A percentile compares a stretch with the other conserved stretches of the same genome.
Evolutionary conservation across 2,797 vertebrate genomes (phyloP).

Genomic region (Smutsia temminckii): DNA sequence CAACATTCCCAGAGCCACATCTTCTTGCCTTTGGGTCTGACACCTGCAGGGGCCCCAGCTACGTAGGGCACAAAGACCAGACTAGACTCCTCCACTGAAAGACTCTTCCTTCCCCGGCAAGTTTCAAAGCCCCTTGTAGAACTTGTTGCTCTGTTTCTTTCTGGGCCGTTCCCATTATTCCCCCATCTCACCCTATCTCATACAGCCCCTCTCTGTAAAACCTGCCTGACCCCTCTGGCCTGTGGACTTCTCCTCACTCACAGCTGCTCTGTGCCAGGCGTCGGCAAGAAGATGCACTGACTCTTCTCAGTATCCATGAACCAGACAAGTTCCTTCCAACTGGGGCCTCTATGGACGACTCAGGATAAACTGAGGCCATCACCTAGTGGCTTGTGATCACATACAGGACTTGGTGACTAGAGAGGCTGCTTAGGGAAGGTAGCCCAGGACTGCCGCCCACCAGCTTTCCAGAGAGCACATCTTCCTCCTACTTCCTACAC

Average conservation of each 20-base stretch:
- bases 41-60: background rate
- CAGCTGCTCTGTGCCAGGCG: background rate
- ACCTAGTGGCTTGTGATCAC: accelerated
- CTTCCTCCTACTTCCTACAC: background rate
- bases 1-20: background rate
- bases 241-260: background rate
- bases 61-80: background rate
- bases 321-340: background rate
- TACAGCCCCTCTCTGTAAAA: background rate
- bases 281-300: background rate
- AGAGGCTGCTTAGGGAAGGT: background rate
- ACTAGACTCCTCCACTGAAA: background rate
- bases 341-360: background rate
- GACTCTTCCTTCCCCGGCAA: background rate
- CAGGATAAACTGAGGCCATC: background rate
- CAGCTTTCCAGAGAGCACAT: background rate
- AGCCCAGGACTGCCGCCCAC: background rate
- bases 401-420: background rate
- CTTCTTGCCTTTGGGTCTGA: background rate
- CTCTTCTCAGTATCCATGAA: background rate
- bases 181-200: background rate
- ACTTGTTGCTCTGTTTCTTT: background rate
- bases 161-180: background rate
- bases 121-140: background rate
- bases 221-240: background rate